Percentiles rank a stretch among this genome's conserved stretches.
Conservation (phyloP, 30 jellyfish, hydroid and myxozoan species). For the Aurelia sp. region DNA sequence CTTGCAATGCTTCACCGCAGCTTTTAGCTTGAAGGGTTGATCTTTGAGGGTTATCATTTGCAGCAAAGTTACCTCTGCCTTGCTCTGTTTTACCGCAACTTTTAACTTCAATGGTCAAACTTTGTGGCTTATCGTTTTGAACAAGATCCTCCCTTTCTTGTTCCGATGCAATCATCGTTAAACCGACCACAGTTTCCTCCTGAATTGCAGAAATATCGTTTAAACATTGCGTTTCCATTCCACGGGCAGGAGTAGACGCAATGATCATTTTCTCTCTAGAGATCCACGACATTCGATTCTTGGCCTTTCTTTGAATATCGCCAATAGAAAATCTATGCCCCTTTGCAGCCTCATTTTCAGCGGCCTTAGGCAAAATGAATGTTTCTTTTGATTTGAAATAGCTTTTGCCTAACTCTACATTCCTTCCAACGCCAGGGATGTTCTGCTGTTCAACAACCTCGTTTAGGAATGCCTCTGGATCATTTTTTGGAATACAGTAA, state of each 20-base stretch:
- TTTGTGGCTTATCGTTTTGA: too few species aligned
- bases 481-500: constrained; percentile 8
- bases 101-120: too few species aligned
- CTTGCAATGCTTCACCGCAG: too few species aligned
- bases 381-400: background rate
- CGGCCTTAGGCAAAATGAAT: constrained; percentile 7
- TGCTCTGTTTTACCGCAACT: too few species aligned
- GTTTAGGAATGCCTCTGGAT: background rate
- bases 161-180: too few species aligned
- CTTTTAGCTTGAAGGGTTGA: too few species aligned
- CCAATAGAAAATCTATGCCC: constrained; percentile 11
- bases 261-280: constrained; percentile 31
- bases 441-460: background rate
- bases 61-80: too few species aligned
- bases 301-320: constrained; percentile 20
- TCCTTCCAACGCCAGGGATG: background rate
- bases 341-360: background rate
- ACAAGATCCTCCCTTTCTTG: too few species aligned
- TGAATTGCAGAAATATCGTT: background rate
- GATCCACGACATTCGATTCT: constrained; percentile 51
- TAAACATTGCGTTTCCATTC: background rate
- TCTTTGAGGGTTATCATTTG: too few species aligned
- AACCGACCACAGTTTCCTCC: too few species aligned
- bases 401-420: background rate
- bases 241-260: constrained; percentile 34